Conservation (phyloP, 2,113 vertebrate species). For the Apodemus speciosus region DNA sequence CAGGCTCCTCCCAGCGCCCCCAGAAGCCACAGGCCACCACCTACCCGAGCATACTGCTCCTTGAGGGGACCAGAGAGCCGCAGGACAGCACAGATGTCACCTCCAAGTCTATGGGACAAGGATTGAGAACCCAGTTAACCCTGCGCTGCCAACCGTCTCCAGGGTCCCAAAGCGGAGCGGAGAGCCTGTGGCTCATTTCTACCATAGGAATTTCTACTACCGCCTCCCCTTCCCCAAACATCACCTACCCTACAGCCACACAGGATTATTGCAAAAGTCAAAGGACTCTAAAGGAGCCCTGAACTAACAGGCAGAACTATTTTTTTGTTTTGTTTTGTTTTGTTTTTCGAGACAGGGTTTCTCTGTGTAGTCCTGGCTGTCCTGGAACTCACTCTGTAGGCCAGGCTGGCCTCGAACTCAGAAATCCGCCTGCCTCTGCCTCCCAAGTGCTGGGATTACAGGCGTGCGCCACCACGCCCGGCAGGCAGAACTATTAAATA, state of each 20-base stretch:
- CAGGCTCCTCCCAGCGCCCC: background rate
- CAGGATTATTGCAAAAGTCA: background rate
- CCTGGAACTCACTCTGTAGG: no score
- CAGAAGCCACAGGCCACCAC: background rate
- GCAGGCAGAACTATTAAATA: background rate
- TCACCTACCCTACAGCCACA: background rate
- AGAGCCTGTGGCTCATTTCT: background rate
- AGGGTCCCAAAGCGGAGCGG: background rate
- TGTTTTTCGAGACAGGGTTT: no score
- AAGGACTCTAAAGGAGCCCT: background rate
- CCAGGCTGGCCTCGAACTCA: no score
- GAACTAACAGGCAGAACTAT: slow-evolving; percentile 37
- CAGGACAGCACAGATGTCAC: slow-evolving; percentile 81
- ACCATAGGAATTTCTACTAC: background rate
- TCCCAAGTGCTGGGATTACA: no score
- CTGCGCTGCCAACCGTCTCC: background rate
- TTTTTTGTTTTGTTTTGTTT: no score
- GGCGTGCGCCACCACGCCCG: no score
- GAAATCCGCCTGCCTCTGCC: no score
- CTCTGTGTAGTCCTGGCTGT: no score
- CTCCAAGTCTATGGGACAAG: slow-evolving; percentile 78
- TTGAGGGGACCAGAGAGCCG: slow-evolving; percentile 86
- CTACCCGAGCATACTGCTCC: slow-evolving; percentile 85
- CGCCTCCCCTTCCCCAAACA: background rate
- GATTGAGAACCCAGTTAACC: background rate